Evolutionary conservation across 2,888 invertebrate genomes (phyloP).

Genomic region (Rhagonycha lutea): DNA sequence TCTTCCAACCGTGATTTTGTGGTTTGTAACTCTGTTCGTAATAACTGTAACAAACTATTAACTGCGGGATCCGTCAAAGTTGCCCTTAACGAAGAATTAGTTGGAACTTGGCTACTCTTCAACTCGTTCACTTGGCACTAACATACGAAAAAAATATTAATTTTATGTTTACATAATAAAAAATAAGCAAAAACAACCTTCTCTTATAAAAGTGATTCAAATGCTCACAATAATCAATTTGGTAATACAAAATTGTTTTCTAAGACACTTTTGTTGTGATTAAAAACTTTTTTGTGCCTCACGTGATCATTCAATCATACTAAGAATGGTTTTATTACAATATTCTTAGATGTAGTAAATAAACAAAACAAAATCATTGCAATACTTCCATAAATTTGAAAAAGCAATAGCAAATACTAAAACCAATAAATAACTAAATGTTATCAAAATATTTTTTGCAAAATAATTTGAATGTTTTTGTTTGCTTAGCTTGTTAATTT

Average conservation of each 20-base stretch:
- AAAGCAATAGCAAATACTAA: too few species aligned
- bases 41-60: conserved; percentile 87
- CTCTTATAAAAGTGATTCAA: conserved; percentile 27
- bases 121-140: conserved; percentile 93
- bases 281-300: not conserved
- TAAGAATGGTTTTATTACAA: not conserved
- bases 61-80: conserved; percentile 94
- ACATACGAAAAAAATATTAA: conserved; percentile 18
- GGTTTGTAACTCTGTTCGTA: conserved; percentile 87
- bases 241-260: not conserved
- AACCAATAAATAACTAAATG: too few species aligned
- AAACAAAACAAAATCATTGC: too few species aligned
- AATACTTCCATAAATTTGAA: too few species aligned
- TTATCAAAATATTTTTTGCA: too few species aligned
- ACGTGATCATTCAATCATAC: not conserved
- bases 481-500: too few species aligned
- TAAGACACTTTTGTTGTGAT: not conserved
- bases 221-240: conserved; percentile 15
- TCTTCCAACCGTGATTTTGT: conserved; percentile 92
- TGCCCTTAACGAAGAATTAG: conserved; percentile 73
- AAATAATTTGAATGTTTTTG: too few species aligned
- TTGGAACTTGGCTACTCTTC: conserved; percentile 81
- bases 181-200: not conserved
- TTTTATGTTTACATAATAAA: not conserved
- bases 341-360: too few species aligned